phyloP scores from a whole-genome alignment of 1,140 invertebrate genomes.

The Brachionus koreanus region DNA sequence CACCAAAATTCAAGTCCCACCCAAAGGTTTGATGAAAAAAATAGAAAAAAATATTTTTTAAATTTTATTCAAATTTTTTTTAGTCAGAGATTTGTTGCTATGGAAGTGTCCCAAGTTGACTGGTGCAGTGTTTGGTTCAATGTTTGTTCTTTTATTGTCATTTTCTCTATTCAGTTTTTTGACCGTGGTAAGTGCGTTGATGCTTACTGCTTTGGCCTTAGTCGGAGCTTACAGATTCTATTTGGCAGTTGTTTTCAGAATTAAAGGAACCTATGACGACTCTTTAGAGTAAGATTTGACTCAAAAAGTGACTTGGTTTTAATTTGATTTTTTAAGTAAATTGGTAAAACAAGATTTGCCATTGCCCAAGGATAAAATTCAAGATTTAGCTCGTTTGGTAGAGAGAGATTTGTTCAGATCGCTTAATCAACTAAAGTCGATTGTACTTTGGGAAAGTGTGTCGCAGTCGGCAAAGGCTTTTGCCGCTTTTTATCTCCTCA shows the following conservation, averaged over 20 bases:
- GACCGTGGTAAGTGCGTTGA: conserved; percentile 84
- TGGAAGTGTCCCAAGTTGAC: conserved; percentile 92
- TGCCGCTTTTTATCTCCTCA: neutral
- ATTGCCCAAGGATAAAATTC: conserved; percentile 78
- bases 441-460: conserved; percentile 91
- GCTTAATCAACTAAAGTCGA: conserved; percentile 74
- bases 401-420: conserved; percentile 78
- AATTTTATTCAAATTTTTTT: conserved; percentile 57
- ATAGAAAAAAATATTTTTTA: neutral
- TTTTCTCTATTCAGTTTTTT: conserved; percentile 90
- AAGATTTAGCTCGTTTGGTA: conserved; percentile 74
- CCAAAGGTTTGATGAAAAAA: conserved; percentile 15
- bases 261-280: conserved; percentile 94
- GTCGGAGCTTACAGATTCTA: conserved; percentile 89
- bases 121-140: conserved; percentile 80
- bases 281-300: conserved; percentile 77
- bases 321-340: conserved; percentile 60
- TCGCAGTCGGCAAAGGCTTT: conserved; percentile 71
- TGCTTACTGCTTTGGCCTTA: conserved; percentile 73
- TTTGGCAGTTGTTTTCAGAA: conserved; percentile 86
- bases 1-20: conserved; percentile 17
- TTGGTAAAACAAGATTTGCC: conserved; percentile 79
- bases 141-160: conserved; percentile 79
- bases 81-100: conserved; percentile 91
- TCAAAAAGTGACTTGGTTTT: neutral